These are phyloP conservation scores for Dipodomys ordii DNA, from an alignment of 2,113 vertebrate genomes.

Conservation along the genomic window DNA sequence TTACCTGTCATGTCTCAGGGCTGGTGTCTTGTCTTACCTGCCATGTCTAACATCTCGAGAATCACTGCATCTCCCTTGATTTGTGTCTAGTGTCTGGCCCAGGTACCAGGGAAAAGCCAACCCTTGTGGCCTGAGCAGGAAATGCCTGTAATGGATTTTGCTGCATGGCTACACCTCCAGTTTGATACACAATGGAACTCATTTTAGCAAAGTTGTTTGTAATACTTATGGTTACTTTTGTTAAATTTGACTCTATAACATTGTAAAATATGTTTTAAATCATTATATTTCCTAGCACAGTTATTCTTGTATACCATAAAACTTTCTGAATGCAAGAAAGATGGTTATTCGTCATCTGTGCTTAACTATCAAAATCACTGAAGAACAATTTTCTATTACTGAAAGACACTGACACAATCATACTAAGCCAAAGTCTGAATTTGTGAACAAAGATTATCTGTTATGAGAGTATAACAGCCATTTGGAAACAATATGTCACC, in stretches of 20 bases:
- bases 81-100: rapidly evolving
- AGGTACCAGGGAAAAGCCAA: background rate
- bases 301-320: background rate
- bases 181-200: background rate
- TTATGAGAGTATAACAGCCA: background rate
- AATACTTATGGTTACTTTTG: background rate
- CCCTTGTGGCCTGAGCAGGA: too few relatives aligned
- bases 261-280: background rate
- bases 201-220: background rate
- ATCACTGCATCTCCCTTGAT: background rate
- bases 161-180: background rate
- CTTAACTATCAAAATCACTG: background rate
- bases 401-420: background rate
- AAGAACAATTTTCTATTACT: background rate
- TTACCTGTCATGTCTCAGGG: background rate
- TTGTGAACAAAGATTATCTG: background rate
- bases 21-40: too few relatives aligned
- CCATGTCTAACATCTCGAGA: background rate
- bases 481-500: background rate
- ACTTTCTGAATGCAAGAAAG: background rate
- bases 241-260: background rate
- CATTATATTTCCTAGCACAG: slow-evolving; percentile 10
- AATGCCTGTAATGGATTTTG: background rate
- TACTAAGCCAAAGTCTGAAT: background rate
- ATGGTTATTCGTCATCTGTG: background rate